These are phyloP conservation scores for Drosophila longiperda DNA, from an alignment of 2,888 invertebrate species.

Conservation along the genomic window DNA sequence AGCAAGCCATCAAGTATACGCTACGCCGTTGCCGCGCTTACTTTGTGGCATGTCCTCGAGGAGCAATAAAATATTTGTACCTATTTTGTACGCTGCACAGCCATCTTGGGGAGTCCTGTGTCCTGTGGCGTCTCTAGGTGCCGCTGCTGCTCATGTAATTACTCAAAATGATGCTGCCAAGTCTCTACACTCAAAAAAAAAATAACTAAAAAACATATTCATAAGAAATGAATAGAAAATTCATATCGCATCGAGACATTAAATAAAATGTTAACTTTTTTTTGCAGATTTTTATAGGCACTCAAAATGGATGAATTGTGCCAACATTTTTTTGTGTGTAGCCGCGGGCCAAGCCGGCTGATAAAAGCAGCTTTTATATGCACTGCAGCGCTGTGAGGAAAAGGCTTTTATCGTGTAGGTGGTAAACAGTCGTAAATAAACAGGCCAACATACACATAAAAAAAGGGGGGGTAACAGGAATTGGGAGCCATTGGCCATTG, in stretches of 20 bases:
- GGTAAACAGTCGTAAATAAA: conserved; percentile 77
- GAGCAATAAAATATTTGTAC: conserved; percentile 81
- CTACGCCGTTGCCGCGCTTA: conserved; percentile 32
- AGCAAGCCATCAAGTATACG: conserved; percentile 47
- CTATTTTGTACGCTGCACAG: conserved; percentile 58
- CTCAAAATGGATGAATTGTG: neutral
- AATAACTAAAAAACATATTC: neutral
- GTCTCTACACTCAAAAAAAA: conserved; percentile 6
- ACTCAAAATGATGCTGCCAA: conserved; percentile 70
- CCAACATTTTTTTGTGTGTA: neutral
- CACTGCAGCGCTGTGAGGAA: conserved; percentile 35
- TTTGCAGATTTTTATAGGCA: neutral
- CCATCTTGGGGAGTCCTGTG: conserved; percentile 5
- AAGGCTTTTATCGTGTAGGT: conserved; percentile 80
- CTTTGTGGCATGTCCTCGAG: conserved; percentile 71
- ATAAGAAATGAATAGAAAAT: neutral
- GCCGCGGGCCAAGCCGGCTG: conserved; percentile 6
- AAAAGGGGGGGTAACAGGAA: conserved; percentile 9
- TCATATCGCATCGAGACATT: neutral
- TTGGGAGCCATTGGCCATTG: conserved; percentile 22
- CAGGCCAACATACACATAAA: conserved; percentile 46
- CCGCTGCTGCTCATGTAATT: conserved; percentile 70
- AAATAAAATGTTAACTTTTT: neutral
- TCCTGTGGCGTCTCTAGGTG: conserved; percentile 35
- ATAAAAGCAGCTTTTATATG: conserved; percentile 55